These are phyloP conservation scores for Akabosia matsudoensis DNA, from an alignment of 1,140 invertebrate species.

Conservation along the genomic window DNA sequence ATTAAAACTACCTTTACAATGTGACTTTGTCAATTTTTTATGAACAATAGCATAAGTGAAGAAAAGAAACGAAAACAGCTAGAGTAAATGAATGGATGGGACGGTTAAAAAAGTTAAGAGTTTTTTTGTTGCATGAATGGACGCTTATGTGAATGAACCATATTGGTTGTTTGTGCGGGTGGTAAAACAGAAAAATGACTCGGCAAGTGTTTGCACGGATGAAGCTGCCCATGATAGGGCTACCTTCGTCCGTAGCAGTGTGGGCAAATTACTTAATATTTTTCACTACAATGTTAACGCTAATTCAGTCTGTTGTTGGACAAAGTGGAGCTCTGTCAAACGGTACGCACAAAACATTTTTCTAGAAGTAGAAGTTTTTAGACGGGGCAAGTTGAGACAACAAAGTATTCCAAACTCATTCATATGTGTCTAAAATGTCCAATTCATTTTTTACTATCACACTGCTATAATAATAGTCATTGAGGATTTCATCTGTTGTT, in stretches of 20 bases:
- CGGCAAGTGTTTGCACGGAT: slow-evolving; percentile 14
- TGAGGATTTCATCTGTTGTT: slow-evolving; percentile 9
- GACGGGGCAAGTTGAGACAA: no score
- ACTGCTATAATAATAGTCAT: background rate
- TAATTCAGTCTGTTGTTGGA: background rate
- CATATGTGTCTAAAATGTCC: no score
- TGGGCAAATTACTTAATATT: background rate
- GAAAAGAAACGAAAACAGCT: background rate
- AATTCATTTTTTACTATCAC: background rate
- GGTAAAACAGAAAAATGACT: slow-evolving; percentile 17
- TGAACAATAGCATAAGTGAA: background rate
- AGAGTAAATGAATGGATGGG: background rate
- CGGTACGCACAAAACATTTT: no score
- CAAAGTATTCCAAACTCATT: no score
- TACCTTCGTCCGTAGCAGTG: background rate
- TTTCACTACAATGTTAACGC: slow-evolving; percentile 5
- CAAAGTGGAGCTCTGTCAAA: slow-evolving; percentile 7
- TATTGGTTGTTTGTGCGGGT: background rate
- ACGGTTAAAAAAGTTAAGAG: background rate
- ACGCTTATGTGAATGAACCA: background rate
- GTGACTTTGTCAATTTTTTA: slow-evolving; percentile 1
- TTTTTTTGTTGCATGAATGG: slow-evolving; percentile 6
- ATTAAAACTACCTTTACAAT: no score
- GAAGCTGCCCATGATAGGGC: background rate
- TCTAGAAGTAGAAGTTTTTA: no score